Percentiles rank a stretch among this genome's conserved stretches.
phyloP scores from a whole-genome alignment of 1,140 invertebrate species.

The Psix sp. region DNA sequence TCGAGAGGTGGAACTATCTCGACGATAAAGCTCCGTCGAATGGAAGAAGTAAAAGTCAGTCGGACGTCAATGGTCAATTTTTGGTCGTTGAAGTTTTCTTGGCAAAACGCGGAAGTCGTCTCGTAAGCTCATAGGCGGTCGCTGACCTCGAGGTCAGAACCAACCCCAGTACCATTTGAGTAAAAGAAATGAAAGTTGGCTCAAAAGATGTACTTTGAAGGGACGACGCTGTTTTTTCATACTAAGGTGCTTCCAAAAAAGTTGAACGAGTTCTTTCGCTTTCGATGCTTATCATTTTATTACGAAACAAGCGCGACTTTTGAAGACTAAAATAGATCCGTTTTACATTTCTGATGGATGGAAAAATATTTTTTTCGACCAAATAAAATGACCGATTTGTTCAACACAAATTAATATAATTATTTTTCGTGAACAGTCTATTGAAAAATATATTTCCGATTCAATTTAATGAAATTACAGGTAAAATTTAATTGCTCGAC shows the following conservation, averaged over 20 bases:
- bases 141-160: conserved; percentile 31
- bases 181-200: conserved; percentile 40
- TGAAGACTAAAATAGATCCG: conserved; percentile 5
- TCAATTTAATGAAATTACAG: too few relatives aligned
- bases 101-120: background rate
- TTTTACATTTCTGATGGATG: background rate
- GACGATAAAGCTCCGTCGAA: too few relatives aligned
- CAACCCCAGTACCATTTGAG: conserved; percentile 31
- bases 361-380: background rate
- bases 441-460: too few relatives aligned
- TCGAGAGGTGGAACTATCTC: too few relatives aligned
- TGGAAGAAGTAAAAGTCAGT: background rate
- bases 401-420: too few relatives aligned
- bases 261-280: conserved; percentile 18
- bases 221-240: conserved; percentile 18
- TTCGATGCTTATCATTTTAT: conserved; percentile 30
- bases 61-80: too few relatives aligned
- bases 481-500: too few relatives aligned
- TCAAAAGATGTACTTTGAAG: conserved; percentile 45
- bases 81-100: conserved; percentile 17
- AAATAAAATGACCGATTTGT: too few relatives aligned
- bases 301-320: conserved; percentile 26
- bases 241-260: conserved; percentile 1
- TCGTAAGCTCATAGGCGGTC: conserved; percentile 14
- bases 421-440: too few relatives aligned